Base-by-base conservation (phyloP, 2,888 invertebrate genomes). In the Andrena bicolor region DNA sequence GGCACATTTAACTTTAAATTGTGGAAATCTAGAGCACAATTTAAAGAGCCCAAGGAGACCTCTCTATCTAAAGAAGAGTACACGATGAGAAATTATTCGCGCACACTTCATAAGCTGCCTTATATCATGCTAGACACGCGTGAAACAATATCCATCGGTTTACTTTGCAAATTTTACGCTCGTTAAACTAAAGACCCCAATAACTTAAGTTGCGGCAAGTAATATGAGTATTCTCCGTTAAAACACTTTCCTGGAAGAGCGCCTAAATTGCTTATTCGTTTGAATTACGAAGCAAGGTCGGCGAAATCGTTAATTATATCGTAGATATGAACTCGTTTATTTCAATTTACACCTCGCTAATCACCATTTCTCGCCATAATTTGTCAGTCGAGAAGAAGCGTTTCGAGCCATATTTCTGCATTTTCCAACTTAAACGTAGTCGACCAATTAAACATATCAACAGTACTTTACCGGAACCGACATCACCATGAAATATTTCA, bases 241-340 rank as follows among this genome's bases (percentile, higher is more conserved):
- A 28, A 53, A 53, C n/a, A 1, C 61, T 53, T 26, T 35, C 20
- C 20, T 51, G 3, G 63, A n/a, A 53, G 23, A 56, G 6, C 13
- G 26, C 8, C 49, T 72, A 63, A 72, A 51, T 72, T 35, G 32
- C 63, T n/a, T 63, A 32, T 71, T 32, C 32, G 63, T 72, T 49
- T n/a, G 23, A 63, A 65, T 58, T 56, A 48, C 41, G 41, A 2
- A 23, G 65, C 65, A 51, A 68, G 35, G 32, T 49, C 49, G 49
- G 56, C 13, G 5, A 35, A 76, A 51, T 76, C 20, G 30, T 41
- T 70, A 70, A 68, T 63, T 70, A 53, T 8, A 10, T 5, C 13
- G 41, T 32, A 63, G 26, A 58, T 65, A 72, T 35, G 49, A 72
- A 64, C 32, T 20, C 58, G 41, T 64, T 8, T 49, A 28, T 72